Evolutionary conservation across 2,797 vertebrate species (phyloP).

Genomic region (Microctenopoma stevenorrisi): DNA sequence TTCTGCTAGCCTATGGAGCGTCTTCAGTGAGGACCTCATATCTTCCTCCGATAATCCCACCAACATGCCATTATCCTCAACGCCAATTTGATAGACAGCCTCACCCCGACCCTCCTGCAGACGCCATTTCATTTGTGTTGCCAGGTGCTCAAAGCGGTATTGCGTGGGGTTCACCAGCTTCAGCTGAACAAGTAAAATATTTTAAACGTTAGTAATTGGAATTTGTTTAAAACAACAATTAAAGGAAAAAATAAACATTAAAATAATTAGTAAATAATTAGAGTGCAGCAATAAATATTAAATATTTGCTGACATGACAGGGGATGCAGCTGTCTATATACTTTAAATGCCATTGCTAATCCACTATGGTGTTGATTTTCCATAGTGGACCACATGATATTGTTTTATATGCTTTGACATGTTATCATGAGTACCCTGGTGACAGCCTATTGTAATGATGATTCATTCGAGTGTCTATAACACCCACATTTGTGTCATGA

Average conservation of each 20-base stretch:
- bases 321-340: slow-evolving; percentile 38
- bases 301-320: slow-evolving; percentile 7
- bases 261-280: neutral
- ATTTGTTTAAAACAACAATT: neutral
- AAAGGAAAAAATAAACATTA: neutral
- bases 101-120: slow-evolving; percentile 97
- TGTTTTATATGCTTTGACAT: slow-evolving; percentile 9
- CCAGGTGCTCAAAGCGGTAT: slow-evolving; percentile 97
- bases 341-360: slow-evolving; percentile 60
- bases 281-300: neutral
- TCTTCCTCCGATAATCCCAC: slow-evolving; percentile 95
- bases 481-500: neutral
- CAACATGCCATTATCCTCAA: slow-evolving; percentile 97
- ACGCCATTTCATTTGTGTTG: slow-evolving; percentile 99
- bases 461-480: neutral
- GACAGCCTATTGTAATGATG: neutral
- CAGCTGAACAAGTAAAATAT: slow-evolving; percentile 80
- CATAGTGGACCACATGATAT: neutral
- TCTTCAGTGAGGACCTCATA: slow-evolving; percentile 94
- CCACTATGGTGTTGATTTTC: slow-evolving; percentile 40
- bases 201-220: neutral
- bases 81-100: slow-evolving; percentile 97
- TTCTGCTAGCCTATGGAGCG: slow-evolving; percentile 93
- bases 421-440: neutral
- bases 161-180: slow-evolving; percentile 97